Conservation (phyloP, 2,888 invertebrate species). For the Coelogynopora nodosa region DNA sequence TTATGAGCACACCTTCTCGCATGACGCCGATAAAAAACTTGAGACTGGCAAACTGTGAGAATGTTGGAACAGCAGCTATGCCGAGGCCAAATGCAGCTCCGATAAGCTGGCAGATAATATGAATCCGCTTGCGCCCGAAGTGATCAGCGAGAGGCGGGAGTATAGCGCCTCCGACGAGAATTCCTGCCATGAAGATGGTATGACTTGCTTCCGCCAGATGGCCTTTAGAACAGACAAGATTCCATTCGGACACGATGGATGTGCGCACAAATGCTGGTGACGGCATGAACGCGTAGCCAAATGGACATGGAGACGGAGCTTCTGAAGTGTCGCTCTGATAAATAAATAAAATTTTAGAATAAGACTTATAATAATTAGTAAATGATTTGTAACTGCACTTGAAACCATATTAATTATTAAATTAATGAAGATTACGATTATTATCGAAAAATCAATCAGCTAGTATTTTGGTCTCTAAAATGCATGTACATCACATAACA, state of each 20-base stretch:
- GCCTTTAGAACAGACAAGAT: neutral
- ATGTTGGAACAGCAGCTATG: neutral
- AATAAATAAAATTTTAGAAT: no score
- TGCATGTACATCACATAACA: no score
- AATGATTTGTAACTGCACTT: no score
- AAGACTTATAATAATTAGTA: no score
- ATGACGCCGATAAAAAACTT: neutral
- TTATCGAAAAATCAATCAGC: no score
- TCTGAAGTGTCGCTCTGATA: neutral
- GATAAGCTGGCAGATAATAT: neutral
- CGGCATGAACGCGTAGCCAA: neutral
- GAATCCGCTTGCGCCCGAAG: constrained; percentile 2
- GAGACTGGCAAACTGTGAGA: neutral
- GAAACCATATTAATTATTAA: no score
- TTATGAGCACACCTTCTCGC: neutral
- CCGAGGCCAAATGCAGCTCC: neutral
- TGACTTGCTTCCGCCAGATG: constrained; percentile 11
- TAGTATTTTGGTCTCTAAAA: no score
- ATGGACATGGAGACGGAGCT: neutral
- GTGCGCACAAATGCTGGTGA: neutral
- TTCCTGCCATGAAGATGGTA: neutral
- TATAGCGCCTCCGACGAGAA: neutral
- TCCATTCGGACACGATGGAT: constrained; percentile 22
- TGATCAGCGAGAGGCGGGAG: neutral
- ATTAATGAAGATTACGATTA: no score